These are phyloP conservation scores for Todus mexicanus DNA, from an alignment of 2,797 vertebrate genomes.

Conservation along the genomic window DNA sequence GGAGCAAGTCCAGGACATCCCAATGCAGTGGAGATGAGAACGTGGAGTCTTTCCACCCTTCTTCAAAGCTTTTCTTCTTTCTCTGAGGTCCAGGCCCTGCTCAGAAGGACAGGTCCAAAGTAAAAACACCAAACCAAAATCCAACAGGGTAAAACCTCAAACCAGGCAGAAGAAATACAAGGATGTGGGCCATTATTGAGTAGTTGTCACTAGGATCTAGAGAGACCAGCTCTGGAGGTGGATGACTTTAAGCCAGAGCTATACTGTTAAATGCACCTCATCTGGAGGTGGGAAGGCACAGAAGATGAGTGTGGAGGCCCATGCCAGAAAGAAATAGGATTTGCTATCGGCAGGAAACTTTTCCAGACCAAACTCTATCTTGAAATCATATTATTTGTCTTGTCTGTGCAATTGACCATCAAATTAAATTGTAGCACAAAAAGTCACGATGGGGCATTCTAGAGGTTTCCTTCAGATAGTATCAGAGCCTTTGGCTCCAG, in stretches of 20 bases:
- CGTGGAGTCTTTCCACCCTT: neutral
- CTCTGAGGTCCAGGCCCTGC: neutral
- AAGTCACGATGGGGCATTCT: neutral
- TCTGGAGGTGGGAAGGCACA: neutral
- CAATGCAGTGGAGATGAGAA: neutral
- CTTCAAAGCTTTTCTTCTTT: neutral
- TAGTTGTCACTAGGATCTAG: neutral
- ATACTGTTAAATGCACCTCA: neutral
- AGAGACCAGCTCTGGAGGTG: neutral
- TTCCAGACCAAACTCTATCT: neutral
- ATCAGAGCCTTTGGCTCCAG: neutral
- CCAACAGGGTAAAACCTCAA: neutral
- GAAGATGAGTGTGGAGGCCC: neutral
- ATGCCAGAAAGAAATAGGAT: neutral
- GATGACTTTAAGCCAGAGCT: neutral
- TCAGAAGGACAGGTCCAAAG: neutral
- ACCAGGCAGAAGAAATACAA: neutral
- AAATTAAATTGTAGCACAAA: neutral
- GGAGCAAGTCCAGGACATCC: neutral
- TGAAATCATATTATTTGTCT: neutral
- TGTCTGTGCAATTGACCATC: neutral
- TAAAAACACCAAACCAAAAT: neutral
- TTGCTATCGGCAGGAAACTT: neutral
- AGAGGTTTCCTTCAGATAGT: neutral
- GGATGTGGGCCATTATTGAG: neutral